These are phyloP conservation scores for Hirudinaria manillensis DNA, from an alignment of 2,888 invertebrate genomes.

Conservation along the genomic window DNA sequence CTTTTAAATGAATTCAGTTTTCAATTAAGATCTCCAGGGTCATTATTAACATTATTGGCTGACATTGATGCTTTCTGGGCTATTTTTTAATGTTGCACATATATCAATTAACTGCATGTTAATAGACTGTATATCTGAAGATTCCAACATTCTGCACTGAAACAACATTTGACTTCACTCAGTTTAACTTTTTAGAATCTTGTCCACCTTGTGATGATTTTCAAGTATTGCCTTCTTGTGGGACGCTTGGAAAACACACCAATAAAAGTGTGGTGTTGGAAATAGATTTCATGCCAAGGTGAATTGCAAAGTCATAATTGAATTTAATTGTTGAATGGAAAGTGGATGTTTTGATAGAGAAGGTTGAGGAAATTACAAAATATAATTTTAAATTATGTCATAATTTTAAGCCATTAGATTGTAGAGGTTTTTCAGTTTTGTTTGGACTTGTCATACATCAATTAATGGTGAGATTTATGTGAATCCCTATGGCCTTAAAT, in stretches of 20 bases:
- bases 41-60: too few relatives aligned
- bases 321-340: neutral
- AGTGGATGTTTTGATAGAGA: neutral
- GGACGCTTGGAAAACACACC: neutral
- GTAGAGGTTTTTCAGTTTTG: too few relatives aligned
- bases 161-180: too few relatives aligned
- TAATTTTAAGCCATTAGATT: neutral
- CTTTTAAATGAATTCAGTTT: neutral
- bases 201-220: neutral
- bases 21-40: too few relatives aligned
- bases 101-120: too few relatives aligned
- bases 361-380: neutral
- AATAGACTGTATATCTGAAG: too few relatives aligned
- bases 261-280: neutral
- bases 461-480: too few relatives aligned
- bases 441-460: too few relatives aligned
- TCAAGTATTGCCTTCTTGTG: neutral
- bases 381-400: neutral
- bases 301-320: neutral
- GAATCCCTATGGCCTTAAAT: neutral
- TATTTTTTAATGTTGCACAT: too few relatives aligned
- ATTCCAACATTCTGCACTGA: too few relatives aligned
- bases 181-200: too few relatives aligned
- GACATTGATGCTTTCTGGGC: too few relatives aligned
- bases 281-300: slow-evolving; percentile 6